These are phyloP conservation scores for Dexiosoma caninum DNA, from an alignment of 2,888 invertebrate genomes.

Conservation along the genomic window DNA sequence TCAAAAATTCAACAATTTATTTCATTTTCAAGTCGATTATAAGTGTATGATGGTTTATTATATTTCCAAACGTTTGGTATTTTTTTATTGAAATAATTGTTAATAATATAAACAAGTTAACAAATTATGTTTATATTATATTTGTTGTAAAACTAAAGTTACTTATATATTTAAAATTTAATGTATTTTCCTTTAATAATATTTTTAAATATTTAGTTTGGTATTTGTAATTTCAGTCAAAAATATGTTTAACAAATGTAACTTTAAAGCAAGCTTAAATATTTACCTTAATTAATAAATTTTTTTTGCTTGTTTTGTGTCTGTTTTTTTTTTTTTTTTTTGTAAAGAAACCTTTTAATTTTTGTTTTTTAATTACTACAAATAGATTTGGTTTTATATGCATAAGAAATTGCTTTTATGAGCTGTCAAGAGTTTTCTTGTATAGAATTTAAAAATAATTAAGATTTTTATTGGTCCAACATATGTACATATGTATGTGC, in stretches of 20 bases:
- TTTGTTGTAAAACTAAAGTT: not conserved
- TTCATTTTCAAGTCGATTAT: conserved; percentile 10
- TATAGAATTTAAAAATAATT: conserved; percentile 29
- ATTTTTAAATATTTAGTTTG: not conserved
- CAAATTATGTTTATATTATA: not conserved
- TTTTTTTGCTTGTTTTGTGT: too few relatives aligned
- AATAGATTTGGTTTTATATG: not conserved
- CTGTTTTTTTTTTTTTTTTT: not conserved
- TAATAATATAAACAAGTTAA: not conserved
- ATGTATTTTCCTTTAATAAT: not conserved
- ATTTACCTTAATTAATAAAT: not conserved
- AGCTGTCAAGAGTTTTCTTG: not conserved
- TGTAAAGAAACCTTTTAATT: conserved; percentile 53
- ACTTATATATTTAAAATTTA: not conserved
- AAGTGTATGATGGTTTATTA: not conserved
- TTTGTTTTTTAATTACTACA: too few relatives aligned
- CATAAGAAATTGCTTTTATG: conserved; percentile 19
- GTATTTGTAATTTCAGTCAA: conserved; percentile 36
- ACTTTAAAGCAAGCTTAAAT: conserved; percentile 25
- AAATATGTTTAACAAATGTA: conserved; percentile 23
- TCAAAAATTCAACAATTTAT: conserved; percentile 45
- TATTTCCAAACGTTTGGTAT: not conserved
- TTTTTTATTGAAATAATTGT: too few relatives aligned
- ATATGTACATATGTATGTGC: not conserved
- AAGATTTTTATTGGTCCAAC: conserved; percentile 48